Evolutionary conservation across 2,113 vertebrate species (phyloP), one percentile per base, ranked within the genome.

Genomic region (Pollachius pollachius): DNA sequence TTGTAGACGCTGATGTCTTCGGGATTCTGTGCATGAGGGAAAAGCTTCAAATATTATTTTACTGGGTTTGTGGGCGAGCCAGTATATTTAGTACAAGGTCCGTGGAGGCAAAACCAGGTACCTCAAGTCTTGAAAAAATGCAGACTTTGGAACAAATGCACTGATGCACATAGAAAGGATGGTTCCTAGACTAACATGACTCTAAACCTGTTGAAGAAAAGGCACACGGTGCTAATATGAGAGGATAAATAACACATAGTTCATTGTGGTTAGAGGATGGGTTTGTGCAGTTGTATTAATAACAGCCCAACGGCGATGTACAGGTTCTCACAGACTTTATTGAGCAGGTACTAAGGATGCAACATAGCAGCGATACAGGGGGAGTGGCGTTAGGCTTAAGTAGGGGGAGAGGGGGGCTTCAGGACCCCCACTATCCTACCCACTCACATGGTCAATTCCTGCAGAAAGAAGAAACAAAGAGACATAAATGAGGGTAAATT

Each of bases 371-470:
- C 90, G 68, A 91, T 90, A 91, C 88, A 91, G 90, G 82, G 75
- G 84, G 80, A 74, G 85, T 82, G 78, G 86, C 78, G 21, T 86
- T 83, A 87, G 84, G 84, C 83, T 85, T 82, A 75, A 71, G 72
- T 86, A 87, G 83, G 74, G 83, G 81, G 84, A 84, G 75, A 77
- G 65, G 58, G 64, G 62, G 72, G 61, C 62, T 74, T 75, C 75
- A 57, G 58, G 52, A 71, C 63, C 62, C 25, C 12, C 19, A 18
- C 21, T 12, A 15, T 70, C 69, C 72, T 85, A 82, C 65, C 75
- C 58, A 61, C 67, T 91, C 84, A 94, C 93, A 94, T 94, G 81
- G 93, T 94, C 86, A 94, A 87, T 84, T 94, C 93, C 93, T 94
- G 8, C 19, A n/a, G 37, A 48, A 30, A 69, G 64, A 52, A 21